Percentiles rank a stretch among this genome's conserved stretches.
Evolutionary conservation across 2,113 vertebrate genomes (phyloP).

Genomic region (Pardalotus punctatus): DNA sequence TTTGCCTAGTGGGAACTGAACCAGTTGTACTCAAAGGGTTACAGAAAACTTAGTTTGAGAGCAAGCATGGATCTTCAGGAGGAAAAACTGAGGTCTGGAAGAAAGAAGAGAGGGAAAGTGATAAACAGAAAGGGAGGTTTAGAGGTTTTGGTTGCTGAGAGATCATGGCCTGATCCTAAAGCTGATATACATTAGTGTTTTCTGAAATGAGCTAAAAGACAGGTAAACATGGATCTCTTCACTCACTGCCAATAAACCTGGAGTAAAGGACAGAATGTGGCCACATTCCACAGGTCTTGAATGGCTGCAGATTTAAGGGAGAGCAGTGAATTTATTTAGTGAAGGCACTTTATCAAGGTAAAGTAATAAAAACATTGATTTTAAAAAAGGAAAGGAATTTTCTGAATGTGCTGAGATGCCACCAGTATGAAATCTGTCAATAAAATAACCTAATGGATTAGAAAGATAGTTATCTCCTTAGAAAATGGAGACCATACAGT

Average conservation of each 20-base stretch:
- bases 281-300: background rate
- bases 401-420: background rate
- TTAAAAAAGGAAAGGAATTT: background rate
- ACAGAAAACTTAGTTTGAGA: background rate
- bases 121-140: background rate
- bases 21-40: background rate
- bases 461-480: background rate
- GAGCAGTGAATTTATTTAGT: background rate
- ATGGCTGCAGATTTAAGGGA: background rate
- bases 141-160: background rate
- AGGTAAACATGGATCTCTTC: background rate
- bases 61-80: background rate
- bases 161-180: background rate
- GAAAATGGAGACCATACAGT: background rate
- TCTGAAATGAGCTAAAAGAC: background rate
- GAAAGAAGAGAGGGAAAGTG: background rate
- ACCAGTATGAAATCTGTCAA: background rate
- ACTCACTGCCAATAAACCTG: background rate
- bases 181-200: background rate
- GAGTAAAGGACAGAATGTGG: background rate
- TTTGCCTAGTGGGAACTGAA: background rate
- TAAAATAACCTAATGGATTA: background rate
- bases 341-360: background rate
- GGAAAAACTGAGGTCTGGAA: background rate
- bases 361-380: background rate